phyloP scores from a whole-genome alignment of 2,113 vertebrate genomes.

The Lichenostomus cassidix region DNA sequence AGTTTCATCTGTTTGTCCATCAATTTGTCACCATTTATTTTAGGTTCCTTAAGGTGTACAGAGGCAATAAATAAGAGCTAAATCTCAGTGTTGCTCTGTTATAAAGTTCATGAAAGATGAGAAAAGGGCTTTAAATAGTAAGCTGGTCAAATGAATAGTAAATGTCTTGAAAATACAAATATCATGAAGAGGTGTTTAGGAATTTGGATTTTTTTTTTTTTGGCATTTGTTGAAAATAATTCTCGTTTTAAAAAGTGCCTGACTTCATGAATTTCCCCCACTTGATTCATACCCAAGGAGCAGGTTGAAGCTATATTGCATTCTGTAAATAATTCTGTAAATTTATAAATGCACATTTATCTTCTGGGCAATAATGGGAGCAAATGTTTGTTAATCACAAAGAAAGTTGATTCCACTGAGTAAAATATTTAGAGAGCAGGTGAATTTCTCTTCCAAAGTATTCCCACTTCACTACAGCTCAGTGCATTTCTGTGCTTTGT shows the following conservation, averaged over 20 bases:
- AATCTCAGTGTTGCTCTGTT: not conserved
- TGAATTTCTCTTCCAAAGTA: not conserved
- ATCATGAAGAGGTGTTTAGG: not conserved
- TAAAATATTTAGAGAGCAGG: not conserved
- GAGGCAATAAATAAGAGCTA: not conserved
- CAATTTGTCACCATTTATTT: not conserved
- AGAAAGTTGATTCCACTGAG: not conserved
- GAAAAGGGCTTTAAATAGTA: not conserved
- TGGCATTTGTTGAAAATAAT: not conserved
- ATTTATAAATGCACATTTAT: not conserved
- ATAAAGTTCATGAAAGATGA: not conserved
- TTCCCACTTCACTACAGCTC: not conserved
- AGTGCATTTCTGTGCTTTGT: not conserved
- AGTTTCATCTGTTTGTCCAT: not conserved
- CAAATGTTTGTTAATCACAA: not conserved
- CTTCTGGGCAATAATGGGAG: not conserved
- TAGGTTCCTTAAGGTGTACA: not conserved
- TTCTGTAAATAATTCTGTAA: constrained; percentile 8
- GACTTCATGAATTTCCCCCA: not conserved
- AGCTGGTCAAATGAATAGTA: not conserved
- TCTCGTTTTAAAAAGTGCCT: not conserved
- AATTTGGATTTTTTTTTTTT: not conserved
- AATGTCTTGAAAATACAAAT: not conserved
- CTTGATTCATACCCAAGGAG: not conserved
- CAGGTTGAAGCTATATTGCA: not conserved